phyloP scores from a whole-genome alignment of 1,140 invertebrate species.

The Drosophila novamexicana region DNA sequence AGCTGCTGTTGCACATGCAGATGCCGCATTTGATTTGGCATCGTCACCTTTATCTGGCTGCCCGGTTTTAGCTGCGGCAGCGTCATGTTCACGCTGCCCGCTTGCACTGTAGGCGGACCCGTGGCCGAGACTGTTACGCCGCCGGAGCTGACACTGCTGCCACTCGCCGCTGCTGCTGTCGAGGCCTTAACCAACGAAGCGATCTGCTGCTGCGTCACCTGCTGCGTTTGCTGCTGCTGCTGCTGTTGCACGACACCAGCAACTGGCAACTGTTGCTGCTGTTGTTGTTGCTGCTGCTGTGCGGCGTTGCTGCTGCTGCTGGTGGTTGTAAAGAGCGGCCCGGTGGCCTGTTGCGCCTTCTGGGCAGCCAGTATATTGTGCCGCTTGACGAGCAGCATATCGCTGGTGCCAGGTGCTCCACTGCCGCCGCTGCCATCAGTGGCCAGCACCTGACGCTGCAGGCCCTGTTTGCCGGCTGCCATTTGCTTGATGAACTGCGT shows the following conservation, averaged over 20 bases:
- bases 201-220: conserved; percentile 79
- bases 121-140: conserved; percentile 82
- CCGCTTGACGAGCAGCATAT: conserved; percentile 90
- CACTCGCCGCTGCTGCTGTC: conserved; percentile 75
- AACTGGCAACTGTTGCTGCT: conserved; percentile 32
- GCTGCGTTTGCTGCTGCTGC: conserved; percentile 67
- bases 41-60: conserved; percentile 85
- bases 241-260: conserved; percentile 46
- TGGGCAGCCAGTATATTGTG: conserved; percentile 86
- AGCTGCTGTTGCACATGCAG: conserved; percentile 89
- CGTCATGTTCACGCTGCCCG: conserved; percentile 84
- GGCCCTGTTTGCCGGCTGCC: conserved; percentile 84
- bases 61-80: conserved; percentile 79
- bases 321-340: conserved; percentile 73
- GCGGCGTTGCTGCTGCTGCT: conserved; percentile 28
- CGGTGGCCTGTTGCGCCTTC: conserved; percentile 85
- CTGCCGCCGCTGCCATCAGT: conserved; percentile 85
- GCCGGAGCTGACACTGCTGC: conserved; percentile 65
- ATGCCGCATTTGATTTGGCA: conserved; percentile 88
- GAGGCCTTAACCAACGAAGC: conserved; percentile 84
- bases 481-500: conserved; percentile 84
- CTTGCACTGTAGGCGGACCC: conserved; percentile 84
- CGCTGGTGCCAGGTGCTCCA: conserved; percentile 69
- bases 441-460: conserved; percentile 87
- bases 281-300: conserved; percentile 35